phyloP scores from a whole-genome alignment of 2,888 invertebrate genomes.

The Busseola fusca region DNA sequence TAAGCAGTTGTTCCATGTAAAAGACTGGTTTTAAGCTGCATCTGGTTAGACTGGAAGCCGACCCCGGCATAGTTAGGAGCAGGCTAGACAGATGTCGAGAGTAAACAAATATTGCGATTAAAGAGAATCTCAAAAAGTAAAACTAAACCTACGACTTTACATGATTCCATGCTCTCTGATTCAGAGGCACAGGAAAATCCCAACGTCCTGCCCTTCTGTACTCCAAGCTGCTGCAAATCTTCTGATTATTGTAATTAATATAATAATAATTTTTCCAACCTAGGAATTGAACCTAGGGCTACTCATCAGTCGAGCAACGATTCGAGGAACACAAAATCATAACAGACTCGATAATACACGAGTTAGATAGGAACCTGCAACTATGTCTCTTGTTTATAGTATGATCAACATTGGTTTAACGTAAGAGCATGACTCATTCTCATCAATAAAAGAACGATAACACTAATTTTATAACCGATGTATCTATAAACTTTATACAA shows the following conservation, averaged over 20 bases:
- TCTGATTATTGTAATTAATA: no score
- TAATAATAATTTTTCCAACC: neutral
- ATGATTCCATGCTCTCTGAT: neutral
- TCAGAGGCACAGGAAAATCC: neutral
- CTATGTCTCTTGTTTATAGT: conserved; percentile 29
- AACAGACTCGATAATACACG: conserved; percentile 10
- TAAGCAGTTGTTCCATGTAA: no score
- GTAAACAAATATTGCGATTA: neutral
- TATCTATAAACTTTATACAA: conserved; percentile 2
- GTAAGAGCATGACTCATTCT: conserved; percentile 35
- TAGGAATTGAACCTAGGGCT: neutral
- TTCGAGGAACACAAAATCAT: neutral
- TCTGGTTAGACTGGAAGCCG: no score
- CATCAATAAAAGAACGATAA: conserved; percentile 11
- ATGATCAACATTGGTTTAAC: conserved; percentile 38
- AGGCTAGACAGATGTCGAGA: no score
- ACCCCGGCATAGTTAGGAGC: no score
- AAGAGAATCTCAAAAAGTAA: neutral
- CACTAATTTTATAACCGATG: conserved; percentile 17
- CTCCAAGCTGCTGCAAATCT: neutral
- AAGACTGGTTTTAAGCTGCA: no score
- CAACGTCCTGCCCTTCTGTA: neutral
- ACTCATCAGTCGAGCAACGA: neutral
- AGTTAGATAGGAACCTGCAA: conserved; percentile 35
- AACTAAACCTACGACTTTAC: neutral